These are phyloP conservation scores for Enoplolaimus lenunculus DNA, from an alignment of 2,888 invertebrate species.

Conservation along the genomic window DNA sequence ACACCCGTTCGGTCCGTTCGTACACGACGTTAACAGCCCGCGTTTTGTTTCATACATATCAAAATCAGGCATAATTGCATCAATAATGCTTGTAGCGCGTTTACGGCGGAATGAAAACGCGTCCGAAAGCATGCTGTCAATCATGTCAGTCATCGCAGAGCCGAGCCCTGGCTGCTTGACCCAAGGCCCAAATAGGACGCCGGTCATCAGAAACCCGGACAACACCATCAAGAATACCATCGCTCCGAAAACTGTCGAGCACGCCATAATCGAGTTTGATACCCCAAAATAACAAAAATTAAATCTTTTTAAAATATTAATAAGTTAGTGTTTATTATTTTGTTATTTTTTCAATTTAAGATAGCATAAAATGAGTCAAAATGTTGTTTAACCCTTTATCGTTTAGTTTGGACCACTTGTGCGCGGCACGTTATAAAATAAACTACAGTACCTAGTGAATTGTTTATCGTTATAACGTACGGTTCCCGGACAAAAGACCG, in stretches of 20 bases:
- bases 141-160: neutral
- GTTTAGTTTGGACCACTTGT: too few relatives aligned
- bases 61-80: neutral
- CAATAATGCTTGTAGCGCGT: neutral
- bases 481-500: too few relatives aligned
- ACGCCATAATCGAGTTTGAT: neutral
- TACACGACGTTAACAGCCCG: neutral
- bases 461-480: too few relatives aligned
- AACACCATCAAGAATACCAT: neutral
- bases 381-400: too few relatives aligned
- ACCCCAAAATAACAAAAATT: too few relatives aligned
- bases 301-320: too few relatives aligned
- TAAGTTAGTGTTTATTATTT: too few relatives aligned
- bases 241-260: neutral
- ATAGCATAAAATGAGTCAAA: too few relatives aligned
- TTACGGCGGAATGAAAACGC: neutral
- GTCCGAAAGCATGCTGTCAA: neutral
- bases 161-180: neutral
- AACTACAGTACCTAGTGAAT: too few relatives aligned
- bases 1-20: neutral
- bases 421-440: too few relatives aligned
- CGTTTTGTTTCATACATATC: neutral
- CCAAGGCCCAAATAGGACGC: neutral
- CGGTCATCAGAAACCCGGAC: neutral
- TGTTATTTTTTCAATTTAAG: too few relatives aligned